These are phyloP conservation scores for Nilaparvata lugens DNA, from an alignment of 1,140 invertebrate species.

Conservation along the genomic window DNA sequence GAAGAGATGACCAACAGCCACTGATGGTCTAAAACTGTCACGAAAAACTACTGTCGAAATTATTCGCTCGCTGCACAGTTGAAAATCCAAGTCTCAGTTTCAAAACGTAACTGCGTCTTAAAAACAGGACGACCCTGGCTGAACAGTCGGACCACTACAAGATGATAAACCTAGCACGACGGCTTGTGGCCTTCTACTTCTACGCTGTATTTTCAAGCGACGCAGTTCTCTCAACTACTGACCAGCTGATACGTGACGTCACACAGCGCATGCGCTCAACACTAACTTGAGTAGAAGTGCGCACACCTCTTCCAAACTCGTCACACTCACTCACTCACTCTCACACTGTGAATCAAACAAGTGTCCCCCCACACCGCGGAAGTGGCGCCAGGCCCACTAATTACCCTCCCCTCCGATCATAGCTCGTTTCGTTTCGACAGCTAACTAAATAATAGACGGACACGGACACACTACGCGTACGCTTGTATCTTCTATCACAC, in stretches of 20 bases:
- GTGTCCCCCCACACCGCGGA: neutral
- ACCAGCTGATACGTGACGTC: neutral
- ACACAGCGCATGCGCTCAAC: neutral
- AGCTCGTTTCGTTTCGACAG: too few species aligned
- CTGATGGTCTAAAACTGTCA: neutral
- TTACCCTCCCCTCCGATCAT: too few species aligned
- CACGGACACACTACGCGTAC: too few species aligned
- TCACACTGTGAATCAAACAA: slow-evolving; percentile 1
- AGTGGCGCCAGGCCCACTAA: neutral
- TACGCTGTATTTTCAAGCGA: neutral
- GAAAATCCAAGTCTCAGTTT: neutral
- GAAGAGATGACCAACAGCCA: neutral
- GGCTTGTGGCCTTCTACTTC: neutral
- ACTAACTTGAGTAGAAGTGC: neutral
- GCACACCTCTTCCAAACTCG: neutral
- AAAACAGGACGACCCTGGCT: neutral
- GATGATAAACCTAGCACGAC: neutral
- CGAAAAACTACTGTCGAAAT: neutral
- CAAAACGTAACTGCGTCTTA: neutral
- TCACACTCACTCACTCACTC: neutral
- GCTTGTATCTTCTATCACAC: too few species aligned
- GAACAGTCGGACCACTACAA: neutral
- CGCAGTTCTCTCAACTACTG: neutral
- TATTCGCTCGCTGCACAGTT: neutral
- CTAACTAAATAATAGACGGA: too few species aligned